Conservation (phyloP, 2,888 invertebrate species). For the Harpalus rufipes region DNA sequence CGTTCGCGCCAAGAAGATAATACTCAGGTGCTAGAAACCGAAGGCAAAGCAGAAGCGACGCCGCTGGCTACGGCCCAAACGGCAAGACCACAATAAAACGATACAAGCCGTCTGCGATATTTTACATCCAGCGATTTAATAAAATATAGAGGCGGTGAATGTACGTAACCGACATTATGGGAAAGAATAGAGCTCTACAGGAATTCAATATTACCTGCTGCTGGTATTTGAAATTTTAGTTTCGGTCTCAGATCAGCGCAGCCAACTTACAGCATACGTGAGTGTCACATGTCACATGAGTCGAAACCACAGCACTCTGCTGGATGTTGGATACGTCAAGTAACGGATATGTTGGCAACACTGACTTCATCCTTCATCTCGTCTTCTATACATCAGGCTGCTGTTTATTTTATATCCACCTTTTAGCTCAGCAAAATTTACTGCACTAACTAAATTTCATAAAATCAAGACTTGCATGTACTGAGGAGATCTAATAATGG, state of each 20-base stretch:
- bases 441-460: background rate
- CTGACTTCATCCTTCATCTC: conserved; percentile 43
- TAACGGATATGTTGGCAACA: conserved; percentile 40
- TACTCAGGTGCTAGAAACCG: conserved; percentile 57
- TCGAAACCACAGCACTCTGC: conserved; percentile 21
- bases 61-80: conserved; percentile 47
- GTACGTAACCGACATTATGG: conserved; percentile 61
- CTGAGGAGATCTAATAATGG: too few relatives aligned
- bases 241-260: conserved; percentile 41
- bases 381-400: background rate
- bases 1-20: conserved; percentile 55
- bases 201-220: conserved; percentile 66
- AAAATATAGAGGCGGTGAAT: conserved; percentile 65
- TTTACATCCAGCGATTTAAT: conserved; percentile 66
- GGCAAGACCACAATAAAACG: conserved; percentile 63
- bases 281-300: conserved; percentile 50
- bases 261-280: conserved; percentile 13
- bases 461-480: background rate
- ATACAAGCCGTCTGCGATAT: conserved; percentile 65
- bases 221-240: conserved; percentile 60
- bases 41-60: background rate
- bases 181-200: conserved; percentile 60
- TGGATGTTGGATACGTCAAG: conserved; percentile 3
- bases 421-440: background rate
- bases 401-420: background rate